Evolutionary conservation across 1,140 invertebrate species (phyloP).

Genomic region (Hydropsyche tenuis): DNA sequence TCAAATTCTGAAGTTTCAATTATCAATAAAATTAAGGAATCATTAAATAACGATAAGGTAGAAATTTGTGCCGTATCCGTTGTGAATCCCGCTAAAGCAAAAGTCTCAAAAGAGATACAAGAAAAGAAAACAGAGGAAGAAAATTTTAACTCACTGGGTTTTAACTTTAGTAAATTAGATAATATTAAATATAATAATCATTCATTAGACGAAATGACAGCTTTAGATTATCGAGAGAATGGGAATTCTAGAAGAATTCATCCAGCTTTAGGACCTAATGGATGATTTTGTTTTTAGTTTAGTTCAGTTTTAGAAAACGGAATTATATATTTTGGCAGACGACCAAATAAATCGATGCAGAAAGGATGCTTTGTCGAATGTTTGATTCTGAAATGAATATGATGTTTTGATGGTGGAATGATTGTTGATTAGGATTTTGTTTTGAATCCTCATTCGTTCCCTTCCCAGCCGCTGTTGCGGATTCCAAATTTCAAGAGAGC

Average conservation of each 20-base stretch:
- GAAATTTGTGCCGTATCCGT: constrained; percentile 33
- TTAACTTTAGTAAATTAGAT: constrained; percentile 34
- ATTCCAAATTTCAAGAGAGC: constrained; percentile 18
- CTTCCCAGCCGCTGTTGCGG: constrained; percentile 33
- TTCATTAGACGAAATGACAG: constrained; percentile 32
- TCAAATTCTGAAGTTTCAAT: constrained; percentile 48
- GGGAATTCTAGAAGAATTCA: constrained; percentile 36
- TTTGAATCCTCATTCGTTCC: constrained; percentile 35
- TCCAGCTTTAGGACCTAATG: constrained; percentile 47
- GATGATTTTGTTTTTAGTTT: constrained; percentile 28
- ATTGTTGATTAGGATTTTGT: constrained; percentile 28
- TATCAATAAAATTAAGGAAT: constrained; percentile 42
- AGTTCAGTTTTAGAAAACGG: constrained; percentile 33
- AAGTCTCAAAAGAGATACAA: neutral
- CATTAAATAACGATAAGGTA: constrained; percentile 37
- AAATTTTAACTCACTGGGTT: constrained; percentile 19
- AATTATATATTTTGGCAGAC: constrained; percentile 33
- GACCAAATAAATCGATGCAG: constrained; percentile 22
- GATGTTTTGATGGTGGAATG: constrained; percentile 34
- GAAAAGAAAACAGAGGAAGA: constrained; percentile 35
- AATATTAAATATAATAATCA: constrained; percentile 34
- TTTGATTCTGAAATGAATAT: constrained; percentile 26
- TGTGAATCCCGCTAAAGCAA: constrained; percentile 9
- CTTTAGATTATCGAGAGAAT: constrained; percentile 47
- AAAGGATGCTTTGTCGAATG: constrained; percentile 33